Evolutionary conservation across 2,888 invertebrate genomes (phyloP).

Genomic region (Noctua fimbriata): DNA sequence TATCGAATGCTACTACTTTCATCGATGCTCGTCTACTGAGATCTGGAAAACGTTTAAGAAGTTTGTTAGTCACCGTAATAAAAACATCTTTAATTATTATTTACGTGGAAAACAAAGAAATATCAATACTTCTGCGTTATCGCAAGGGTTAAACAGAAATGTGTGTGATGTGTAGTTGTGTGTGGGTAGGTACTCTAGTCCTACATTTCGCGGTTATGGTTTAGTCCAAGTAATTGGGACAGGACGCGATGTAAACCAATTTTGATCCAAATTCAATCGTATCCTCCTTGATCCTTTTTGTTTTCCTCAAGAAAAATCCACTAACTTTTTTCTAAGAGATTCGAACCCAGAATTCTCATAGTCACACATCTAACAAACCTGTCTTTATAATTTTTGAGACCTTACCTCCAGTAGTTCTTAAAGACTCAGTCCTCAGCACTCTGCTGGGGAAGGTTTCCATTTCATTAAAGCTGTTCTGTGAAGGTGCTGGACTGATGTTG

Average conservation of each 20-base stretch:
- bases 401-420: constrained; percentile 74
- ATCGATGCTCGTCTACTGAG: constrained; percentile 84
- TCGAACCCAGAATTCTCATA: neutral
- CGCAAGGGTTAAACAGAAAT: neutral
- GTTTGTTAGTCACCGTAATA: constrained; percentile 19
- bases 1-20: constrained; percentile 85
- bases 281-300: neutral
- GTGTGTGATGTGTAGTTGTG: too few species aligned
- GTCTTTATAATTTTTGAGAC: too few species aligned
- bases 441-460: constrained; percentile 74
- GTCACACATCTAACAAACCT: neutral
- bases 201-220: neutral
- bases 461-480: constrained; percentile 82
- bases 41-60: constrained; percentile 70
- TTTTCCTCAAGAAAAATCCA: neutral
- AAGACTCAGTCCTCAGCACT: constrained; percentile 83
- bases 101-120: neutral
- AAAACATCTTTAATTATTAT: constrained; percentile 26
- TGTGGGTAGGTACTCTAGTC: neutral
- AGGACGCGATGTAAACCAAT: neutral
- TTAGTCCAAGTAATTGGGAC: neutral
- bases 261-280: neutral
- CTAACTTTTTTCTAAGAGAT: neutral
- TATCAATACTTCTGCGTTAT: neutral
- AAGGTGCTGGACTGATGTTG: constrained; percentile 85